Evolutionary conservation across 2,113 vertebrate species (phyloP).

Genomic region (Bagarius yarrelli): DNA sequence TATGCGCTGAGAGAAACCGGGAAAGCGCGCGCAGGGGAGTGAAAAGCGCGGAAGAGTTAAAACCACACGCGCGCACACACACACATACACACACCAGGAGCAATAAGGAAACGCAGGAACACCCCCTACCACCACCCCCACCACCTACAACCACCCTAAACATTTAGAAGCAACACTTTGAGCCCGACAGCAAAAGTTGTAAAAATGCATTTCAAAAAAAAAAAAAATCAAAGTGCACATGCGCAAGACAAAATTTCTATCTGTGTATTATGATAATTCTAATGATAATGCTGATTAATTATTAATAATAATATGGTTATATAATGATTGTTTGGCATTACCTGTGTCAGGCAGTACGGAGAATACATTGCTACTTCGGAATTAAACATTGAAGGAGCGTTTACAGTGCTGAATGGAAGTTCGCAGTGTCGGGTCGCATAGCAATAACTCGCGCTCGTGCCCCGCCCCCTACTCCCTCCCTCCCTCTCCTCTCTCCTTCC

Average conservation of each 20-base stretch:
- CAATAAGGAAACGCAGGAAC: background rate
- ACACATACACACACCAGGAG: slow-evolving; percentile 4
- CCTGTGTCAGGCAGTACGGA: slow-evolving; percentile 81
- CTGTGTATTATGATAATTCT: background rate
- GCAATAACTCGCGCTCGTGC: slow-evolving; percentile 62
- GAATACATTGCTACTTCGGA: slow-evolving; percentile 76
- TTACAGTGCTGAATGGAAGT: slow-evolving; percentile 74
- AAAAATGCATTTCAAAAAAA: slow-evolving; percentile 3
- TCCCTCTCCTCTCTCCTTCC: slow-evolving; percentile 20
- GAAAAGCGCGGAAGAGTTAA: slow-evolving; percentile 44
- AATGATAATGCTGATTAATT: background rate
- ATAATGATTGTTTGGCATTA: slow-evolving; percentile 51
- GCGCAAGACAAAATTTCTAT: slow-evolving; percentile 11
- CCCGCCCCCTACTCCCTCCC: slow-evolving; percentile 28
- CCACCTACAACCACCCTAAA: background rate
- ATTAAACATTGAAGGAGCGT: slow-evolving; percentile 62
- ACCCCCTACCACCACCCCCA: background rate
- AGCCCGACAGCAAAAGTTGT: slow-evolving; percentile 9
- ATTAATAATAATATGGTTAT: no score
- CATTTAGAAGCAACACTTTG: background rate
- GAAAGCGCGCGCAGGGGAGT: background rate
- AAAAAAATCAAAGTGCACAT: slow-evolving; percentile 18
- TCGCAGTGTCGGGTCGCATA: slow-evolving; percentile 74
- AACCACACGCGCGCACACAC: background rate
- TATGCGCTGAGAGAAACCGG: background rate